These are phyloP conservation scores for Podarcis cretensis DNA, from an alignment of 2,113 vertebrate genomes.

Conservation along the genomic window DNA sequence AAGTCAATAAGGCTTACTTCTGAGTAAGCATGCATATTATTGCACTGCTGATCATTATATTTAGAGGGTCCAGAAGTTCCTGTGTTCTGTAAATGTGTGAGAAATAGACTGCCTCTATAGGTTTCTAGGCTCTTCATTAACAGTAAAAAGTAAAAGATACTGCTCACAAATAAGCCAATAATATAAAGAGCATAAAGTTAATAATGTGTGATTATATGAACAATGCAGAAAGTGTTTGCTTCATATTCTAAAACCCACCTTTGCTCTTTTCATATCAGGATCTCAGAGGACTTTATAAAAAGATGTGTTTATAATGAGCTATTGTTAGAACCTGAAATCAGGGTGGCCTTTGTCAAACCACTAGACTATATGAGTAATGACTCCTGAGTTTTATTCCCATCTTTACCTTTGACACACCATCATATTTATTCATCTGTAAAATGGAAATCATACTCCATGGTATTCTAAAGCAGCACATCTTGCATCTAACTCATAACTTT, in stretches of 20 bases:
- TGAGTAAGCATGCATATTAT: neutral
- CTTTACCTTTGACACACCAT: constrained; percentile 8
- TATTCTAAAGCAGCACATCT: neutral
- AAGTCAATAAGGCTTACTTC: neutral
- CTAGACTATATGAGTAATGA: constrained; percentile 12
- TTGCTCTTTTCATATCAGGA: constrained; percentile 42
- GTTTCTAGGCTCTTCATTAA: neutral
- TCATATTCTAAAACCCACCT: constrained; percentile 22
- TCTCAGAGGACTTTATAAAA: constrained; percentile 29
- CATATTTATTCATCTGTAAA: constrained; percentile 18
- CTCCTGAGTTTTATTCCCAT: neutral
- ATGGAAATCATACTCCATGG: neutral
- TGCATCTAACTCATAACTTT: neutral
- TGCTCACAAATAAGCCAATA: neutral
- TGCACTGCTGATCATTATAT: neutral
- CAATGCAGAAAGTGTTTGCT: neutral
- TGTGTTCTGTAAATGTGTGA: neutral
- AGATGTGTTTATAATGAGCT: neutral
- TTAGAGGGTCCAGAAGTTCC: too few species aligned
- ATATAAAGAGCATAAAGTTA: neutral
- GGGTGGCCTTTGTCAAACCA: neutral
- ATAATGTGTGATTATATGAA: neutral
- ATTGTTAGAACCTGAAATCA: neutral
- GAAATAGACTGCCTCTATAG: neutral
- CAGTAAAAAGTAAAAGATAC: neutral